A percentile compares a stretch with the other conserved stretches of the same genome.
Evolutionary conservation across 2,113 vertebrate genomes (phyloP).

Genomic region (Toxotes jaculatrix): DNA sequence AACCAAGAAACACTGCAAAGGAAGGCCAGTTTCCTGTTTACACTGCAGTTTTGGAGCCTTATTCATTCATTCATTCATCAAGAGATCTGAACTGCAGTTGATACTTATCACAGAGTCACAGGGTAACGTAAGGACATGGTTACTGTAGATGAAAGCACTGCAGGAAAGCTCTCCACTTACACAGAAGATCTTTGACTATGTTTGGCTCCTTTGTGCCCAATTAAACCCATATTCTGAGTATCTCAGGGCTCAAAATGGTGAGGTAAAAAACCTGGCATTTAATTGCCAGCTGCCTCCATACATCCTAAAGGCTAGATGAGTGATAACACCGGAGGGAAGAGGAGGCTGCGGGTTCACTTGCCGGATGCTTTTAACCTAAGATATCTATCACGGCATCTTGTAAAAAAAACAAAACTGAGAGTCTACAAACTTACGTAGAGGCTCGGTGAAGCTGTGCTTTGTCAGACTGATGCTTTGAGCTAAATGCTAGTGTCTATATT

Average conservation of each 20-base stretch:
- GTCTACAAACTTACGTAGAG: neutral
- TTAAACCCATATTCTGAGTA: constrained; percentile 24
- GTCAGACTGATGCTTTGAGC: neutral
- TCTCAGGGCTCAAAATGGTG: constrained; percentile 6
- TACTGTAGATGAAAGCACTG: constrained; percentile 28
- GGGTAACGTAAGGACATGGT: constrained; percentile 24
- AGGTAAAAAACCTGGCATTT: constrained; percentile 47
- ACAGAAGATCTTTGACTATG: constrained; percentile 32
- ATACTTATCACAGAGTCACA: constrained; percentile 20
- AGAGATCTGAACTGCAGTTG: constrained; percentile 8
- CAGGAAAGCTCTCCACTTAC: constrained; percentile 49
- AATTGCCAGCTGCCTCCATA: constrained; percentile 42
- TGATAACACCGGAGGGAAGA: constrained; percentile 10
- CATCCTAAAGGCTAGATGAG: constrained; percentile 26
- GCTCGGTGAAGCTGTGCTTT: neutral
- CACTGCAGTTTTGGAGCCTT: neutral
- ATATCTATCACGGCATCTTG: constrained; percentile 19
- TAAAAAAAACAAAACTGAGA: neutral
- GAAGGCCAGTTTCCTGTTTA: constrained; percentile 17
- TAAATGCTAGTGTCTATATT: neutral
- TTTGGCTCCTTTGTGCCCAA: constrained; percentile 20
- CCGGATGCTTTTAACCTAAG: constrained; percentile 43
- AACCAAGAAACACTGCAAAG: neutral
- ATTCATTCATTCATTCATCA: constrained; percentile 14
- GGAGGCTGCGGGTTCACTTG: constrained; percentile 43